These are phyloP conservation scores for Chirona hameri DNA, from an alignment of 2,888 invertebrate genomes.

Conservation along the genomic window DNA sequence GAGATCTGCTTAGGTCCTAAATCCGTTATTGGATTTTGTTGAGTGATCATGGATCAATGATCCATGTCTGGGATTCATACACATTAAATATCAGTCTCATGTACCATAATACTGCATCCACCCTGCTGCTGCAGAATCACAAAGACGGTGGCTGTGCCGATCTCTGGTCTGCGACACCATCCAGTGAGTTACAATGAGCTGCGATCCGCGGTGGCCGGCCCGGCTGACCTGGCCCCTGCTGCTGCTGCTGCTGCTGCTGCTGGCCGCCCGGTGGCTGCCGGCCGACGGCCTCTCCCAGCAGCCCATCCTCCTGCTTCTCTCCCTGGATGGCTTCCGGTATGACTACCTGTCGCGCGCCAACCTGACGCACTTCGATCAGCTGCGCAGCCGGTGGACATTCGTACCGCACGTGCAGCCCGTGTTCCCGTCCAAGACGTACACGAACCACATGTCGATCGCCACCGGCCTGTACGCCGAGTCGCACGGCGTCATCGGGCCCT, in stretches of 20 bases:
- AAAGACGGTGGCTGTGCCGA: no score
- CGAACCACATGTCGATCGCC: constrained; percentile 68
- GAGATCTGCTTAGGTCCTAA: no score
- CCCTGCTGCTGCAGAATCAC: no score
- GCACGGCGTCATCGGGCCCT: constrained; percentile 1
- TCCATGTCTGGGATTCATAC: no score
- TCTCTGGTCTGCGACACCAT: no score
- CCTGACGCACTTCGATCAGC: constrained; percentile 54
- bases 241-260: neutral
- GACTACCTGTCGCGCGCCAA: constrained; percentile 60
- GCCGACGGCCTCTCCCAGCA: neutral
- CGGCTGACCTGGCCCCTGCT: no score
- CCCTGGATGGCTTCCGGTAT: constrained; percentile 67
- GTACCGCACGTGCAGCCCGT: constrained; percentile 59
- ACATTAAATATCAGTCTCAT: no score
- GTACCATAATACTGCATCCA: no score
- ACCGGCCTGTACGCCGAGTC: constrained; percentile 48
- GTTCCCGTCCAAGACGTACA: constrained; percentile 68
- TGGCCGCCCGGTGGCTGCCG: neutral
- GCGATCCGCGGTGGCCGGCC: no score
- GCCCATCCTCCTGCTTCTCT: constrained; percentile 54
- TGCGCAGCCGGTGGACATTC: constrained; percentile 56
- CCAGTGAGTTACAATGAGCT: no score
- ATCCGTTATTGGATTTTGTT: no score
- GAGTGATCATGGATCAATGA: no score